These are phyloP conservation scores for Myopa tessellatipennis DNA, from an alignment of 2,888 invertebrate genomes.

Conservation along the genomic window DNA sequence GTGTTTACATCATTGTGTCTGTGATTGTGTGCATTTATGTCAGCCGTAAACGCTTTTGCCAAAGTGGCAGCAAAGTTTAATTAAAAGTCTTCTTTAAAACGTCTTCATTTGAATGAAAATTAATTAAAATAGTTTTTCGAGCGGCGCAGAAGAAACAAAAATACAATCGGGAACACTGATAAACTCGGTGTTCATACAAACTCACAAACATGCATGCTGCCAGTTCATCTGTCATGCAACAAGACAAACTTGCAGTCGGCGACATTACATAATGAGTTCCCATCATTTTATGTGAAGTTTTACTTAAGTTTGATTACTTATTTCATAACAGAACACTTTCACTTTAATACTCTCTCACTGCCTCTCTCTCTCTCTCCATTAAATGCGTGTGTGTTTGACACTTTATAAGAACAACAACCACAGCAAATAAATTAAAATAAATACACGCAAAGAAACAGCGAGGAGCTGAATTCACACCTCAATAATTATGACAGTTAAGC, in stretches of 20 bases:
- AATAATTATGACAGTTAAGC: neutral
- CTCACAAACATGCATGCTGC: constrained; percentile 39
- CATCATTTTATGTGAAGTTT: too few relatives aligned
- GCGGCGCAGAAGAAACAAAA: neutral
- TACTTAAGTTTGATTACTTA: neutral
- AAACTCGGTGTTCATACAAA: constrained; percentile 19
- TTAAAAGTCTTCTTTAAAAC: constrained; percentile 61
- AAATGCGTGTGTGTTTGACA: constrained; percentile 26
- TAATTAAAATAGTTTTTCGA: constrained; percentile 62
- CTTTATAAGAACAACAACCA: neutral
- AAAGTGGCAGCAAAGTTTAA: constrained; percentile 56
- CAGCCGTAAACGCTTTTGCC: constrained; percentile 33
- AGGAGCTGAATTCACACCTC: neutral
- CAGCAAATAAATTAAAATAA: neutral
- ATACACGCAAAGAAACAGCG: neutral
- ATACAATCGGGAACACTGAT: constrained; percentile 42
- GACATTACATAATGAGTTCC: too few relatives aligned
- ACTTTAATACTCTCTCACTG: too few relatives aligned
- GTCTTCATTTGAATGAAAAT: constrained; percentile 59
- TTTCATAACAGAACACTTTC: too few relatives aligned
- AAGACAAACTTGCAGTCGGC: neutral
- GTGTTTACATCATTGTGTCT: constrained; percentile 40
- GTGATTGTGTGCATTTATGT: constrained; percentile 45
- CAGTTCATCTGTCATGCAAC: constrained; percentile 2
- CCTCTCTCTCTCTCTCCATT: neutral